Base-by-base conservation (phyloP, 2,113 vertebrate species). In the Saccopteryx leptura region DNA sequence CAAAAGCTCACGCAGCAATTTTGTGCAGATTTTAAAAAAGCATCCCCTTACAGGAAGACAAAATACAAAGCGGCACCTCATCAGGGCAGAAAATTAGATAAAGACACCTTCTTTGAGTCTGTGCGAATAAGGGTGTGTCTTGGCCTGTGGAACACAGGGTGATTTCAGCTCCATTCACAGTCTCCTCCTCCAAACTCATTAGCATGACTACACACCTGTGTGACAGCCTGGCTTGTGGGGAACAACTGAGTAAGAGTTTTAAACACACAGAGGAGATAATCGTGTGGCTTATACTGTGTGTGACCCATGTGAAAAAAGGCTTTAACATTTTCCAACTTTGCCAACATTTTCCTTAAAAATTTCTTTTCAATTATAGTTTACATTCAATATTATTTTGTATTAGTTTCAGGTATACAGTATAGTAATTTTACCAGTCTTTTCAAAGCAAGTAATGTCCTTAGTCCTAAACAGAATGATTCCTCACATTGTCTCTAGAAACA, bases 281-380 rank as follows among this genome's bases (percentile, higher is more conserved):
- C 23, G 7, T 1, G 48, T 39, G 18, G n/a, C 52, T 90, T 90
- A 66, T n/a, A 82, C 19, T 9, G 24, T 69, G 58, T 9, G 24
- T 69, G 58, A 85, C 46, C 14, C 23, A 0, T 60, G 56, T 58
- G 72, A 21, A 56, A 83, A 66, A 85, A 50, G 48, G 9, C 52
- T 63, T 68, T 56, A 81, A 52, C 85, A 46, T n/a, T 48, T 58
- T 52, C 72, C 85, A 31, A 84, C 66, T 90, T 86, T 46, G 69
- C 3, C 56, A 2, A 14, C 13, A 75, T 86, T 61, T 85, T 93
- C 75, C 52, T 75, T 31, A 11, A 28, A 78, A 76, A 54, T 10
- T 7, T 66, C 15, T 31, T 78, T 56, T 54, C 75, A n/a, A 54
- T 56, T n/a, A 19, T 31, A 78, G 9, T 78, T 19, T 54, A 78